Evolutionary conservation across 2,113 vertebrate species (phyloP), one percentile per base, ranked within the genome.

Genomic region (Sebastes schlegelii): DNA sequence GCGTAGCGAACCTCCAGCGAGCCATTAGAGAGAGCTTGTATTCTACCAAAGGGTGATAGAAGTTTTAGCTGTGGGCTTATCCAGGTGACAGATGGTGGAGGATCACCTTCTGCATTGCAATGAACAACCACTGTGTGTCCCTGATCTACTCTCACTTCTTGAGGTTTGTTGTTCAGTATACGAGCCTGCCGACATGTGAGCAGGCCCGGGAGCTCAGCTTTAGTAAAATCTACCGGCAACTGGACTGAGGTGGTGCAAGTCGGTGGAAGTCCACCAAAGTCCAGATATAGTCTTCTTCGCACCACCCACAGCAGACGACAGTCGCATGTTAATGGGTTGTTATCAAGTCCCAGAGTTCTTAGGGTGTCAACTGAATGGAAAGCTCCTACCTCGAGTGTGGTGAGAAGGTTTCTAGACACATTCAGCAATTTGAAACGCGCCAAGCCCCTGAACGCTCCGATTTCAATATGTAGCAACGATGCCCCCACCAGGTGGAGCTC

Each of bases 231-330:
- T 1, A 89, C 96, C 52, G 93, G 94, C 19, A 95, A 86, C 0
- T 89, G 89, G 12, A 74, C 86, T 1, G 96, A 96, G 21, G 94
- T 89, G 0, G 93, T 79, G 45, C 97, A 98, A 40, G 93, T 89
- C 0, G 97, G 96, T 0, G 91, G 88, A 2, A 64, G 84, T 0
- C 85, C 73, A 3, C 95, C 95, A 4, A 96, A 96, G 83, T 94
- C 87, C 40, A 97, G 89, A 40, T 62, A 74, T n/a, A 51, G 34
- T 1, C 91, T 92, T 1, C 93, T 91, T 12, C 84, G 92, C 12
- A 95, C 88, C 51, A 97, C 77, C 97, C 97, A 98, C 55, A 97
- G 94, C 69, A 98, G 95, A 4, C 97, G 95, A 75, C 97, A 98
- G 83, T 98, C 97, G 1, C 97, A 98, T 2, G 94, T 93, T 34